Conservation (phyloP, 2,113 vertebrate species). For the Chloebia gouldiae region DNA sequence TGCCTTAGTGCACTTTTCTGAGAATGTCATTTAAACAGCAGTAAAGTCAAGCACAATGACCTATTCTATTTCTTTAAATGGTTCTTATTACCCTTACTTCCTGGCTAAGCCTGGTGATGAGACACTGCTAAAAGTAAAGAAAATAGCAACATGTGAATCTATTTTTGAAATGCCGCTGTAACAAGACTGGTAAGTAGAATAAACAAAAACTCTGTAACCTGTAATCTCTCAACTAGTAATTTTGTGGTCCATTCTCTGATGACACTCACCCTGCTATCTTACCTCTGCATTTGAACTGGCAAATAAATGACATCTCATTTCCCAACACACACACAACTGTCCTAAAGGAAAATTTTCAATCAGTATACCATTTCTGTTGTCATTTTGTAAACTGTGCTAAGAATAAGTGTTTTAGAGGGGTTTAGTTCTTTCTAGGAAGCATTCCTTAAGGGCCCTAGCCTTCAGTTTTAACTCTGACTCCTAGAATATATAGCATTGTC, state of each 20-base stretch:
- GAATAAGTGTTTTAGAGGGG: neutral
- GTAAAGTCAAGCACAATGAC: neutral
- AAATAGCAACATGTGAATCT: neutral
- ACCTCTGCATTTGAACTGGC: neutral
- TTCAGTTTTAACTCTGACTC: neutral
- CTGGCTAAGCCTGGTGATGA: neutral
- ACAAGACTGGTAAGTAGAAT: neutral
- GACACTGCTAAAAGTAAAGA: neutral
- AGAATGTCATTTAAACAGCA: neutral
- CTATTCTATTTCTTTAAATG: neutral
- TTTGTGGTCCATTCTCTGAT: neutral
- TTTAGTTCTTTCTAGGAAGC: neutral
- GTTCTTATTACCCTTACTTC: neutral
- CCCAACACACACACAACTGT: neutral
- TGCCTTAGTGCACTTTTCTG: neutral
- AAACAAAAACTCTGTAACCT: neutral
- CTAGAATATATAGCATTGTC: neutral
- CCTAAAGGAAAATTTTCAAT: neutral
- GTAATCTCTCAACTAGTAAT: neutral
- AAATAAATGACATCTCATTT: neutral
- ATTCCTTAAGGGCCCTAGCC: neutral
- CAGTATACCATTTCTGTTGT: neutral
- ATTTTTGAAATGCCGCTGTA: neutral
- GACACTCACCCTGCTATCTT: neutral
- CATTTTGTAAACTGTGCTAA: neutral